Percentiles rank a stretch among this genome's conserved stretches.
Conservation (phyloP, 2,113 vertebrate genomes). For the Oreochromis aureus region DNA sequence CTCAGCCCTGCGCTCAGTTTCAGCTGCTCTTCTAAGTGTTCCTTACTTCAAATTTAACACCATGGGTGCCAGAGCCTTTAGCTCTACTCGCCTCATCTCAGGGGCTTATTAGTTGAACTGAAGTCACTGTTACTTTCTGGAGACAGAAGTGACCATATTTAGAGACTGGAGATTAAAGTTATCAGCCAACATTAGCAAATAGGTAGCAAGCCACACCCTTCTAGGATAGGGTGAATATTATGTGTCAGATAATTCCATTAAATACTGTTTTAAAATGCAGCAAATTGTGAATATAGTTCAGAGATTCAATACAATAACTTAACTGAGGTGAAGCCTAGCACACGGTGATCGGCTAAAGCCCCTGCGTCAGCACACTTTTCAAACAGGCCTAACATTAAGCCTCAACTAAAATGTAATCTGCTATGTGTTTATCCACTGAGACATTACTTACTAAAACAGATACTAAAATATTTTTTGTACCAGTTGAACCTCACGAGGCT, state of each 20-base stretch:
- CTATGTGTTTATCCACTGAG: neutral
- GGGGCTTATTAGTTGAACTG: neutral
- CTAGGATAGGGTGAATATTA: neutral
- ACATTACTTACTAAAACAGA: neutral
- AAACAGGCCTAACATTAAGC: neutral
- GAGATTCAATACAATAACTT: neutral
- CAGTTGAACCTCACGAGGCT: neutral
- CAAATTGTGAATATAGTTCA: neutral
- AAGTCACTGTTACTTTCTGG: neutral
- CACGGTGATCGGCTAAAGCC: rapidly evolving
- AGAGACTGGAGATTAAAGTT: neutral
- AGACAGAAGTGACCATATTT: neutral
- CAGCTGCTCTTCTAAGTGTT: neutral
- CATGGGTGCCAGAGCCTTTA: neutral
- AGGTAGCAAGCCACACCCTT: neutral
- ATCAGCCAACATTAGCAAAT: neutral
- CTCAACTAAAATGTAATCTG: neutral
- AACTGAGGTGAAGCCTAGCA: neutral
- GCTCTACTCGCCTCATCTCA: neutral
- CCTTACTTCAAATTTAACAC: neutral
- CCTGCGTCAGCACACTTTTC: neutral
- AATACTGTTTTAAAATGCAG: neutral
- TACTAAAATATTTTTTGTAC: neutral
- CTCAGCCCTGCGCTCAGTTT: neutral
- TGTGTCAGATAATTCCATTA: neutral